These are phyloP conservation scores for Callospermophilus lateralis DNA, from an alignment of 2,113 vertebrate species.

Conservation along the genomic window DNA sequence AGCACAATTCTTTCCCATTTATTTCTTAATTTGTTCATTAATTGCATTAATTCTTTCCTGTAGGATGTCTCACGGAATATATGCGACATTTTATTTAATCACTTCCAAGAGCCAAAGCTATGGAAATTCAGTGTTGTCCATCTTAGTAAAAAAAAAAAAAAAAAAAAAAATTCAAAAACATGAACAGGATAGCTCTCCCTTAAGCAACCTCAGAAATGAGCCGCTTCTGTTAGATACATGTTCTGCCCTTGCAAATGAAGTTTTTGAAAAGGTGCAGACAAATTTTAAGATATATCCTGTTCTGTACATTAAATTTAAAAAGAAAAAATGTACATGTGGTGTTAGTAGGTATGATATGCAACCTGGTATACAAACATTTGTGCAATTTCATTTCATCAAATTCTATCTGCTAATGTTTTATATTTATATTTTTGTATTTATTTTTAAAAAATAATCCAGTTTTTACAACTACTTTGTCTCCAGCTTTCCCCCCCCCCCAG, in stretches of 20 bases:
- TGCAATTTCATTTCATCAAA: constrained; percentile 93
- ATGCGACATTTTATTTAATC: constrained; percentile 88
- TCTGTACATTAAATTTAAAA: constrained; percentile 88
- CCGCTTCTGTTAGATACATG: constrained; percentile 87
- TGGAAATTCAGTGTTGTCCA: constrained; percentile 89
- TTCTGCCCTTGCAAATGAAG: constrained; percentile 86
- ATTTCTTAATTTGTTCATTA: constrained; percentile 85
- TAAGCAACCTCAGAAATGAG: constrained; percentile 85
- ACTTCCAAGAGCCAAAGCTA: constrained; percentile 91
- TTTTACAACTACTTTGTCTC: constrained; percentile 90
- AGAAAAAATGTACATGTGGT: constrained; percentile 88
- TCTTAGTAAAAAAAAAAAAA: constrained; percentile 86
- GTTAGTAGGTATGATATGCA: constrained; percentile 92
- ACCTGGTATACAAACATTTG: constrained; percentile 89
- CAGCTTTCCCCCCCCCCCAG: constrained; percentile 65
- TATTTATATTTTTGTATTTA: constrained; percentile 99
- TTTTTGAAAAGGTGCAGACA: constrained; percentile 85
- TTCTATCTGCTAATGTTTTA: constrained; percentile 98
- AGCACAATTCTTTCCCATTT: constrained; percentile 85
- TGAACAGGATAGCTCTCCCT: constrained; percentile 84
- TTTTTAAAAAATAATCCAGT: constrained; percentile 97
- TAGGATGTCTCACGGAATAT: constrained; percentile 88
- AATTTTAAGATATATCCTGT: constrained; percentile 84
- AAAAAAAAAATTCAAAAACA: constrained; percentile 85
- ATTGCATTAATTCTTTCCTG: constrained; percentile 88